These are phyloP conservation scores for Diloba caeruleocephala DNA, from an alignment of 2,888 invertebrate species.

Conservation along the genomic window DNA sequence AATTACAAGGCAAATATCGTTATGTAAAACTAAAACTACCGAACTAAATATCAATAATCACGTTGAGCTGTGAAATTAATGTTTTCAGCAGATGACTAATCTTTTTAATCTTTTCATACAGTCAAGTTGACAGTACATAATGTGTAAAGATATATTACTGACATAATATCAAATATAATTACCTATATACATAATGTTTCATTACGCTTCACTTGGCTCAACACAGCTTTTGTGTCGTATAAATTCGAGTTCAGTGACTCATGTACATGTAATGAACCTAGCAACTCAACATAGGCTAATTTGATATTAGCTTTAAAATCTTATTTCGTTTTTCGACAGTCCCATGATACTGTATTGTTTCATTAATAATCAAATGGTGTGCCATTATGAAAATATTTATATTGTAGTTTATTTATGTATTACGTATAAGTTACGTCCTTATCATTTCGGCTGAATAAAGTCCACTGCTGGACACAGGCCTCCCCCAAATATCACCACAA, in stretches of 20 bases:
- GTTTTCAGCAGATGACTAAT: slow-evolving; percentile 21
- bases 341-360: slow-evolving; percentile 32
- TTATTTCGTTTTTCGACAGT: slow-evolving; percentile 29
- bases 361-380: slow-evolving; percentile 14
- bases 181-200: slow-evolving; percentile 28
- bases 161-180: slow-evolving; percentile 41
- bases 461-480: too few relatives aligned
- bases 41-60: too few relatives aligned
- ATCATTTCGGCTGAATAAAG: too few relatives aligned
- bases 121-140: slow-evolving; percentile 12
- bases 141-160: slow-evolving; percentile 28
- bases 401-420: too few relatives aligned
- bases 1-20: slow-evolving; percentile 9
- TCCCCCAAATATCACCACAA: too few relatives aligned
- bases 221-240: slow-evolving; percentile 44
- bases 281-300: slow-evolving; percentile 36
- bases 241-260: slow-evolving; percentile 49
- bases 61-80: slow-evolving; percentile 1
- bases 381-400: too few relatives aligned
- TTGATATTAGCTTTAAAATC: slow-evolving; percentile 35
- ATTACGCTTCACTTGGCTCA: slow-evolving; percentile 47
- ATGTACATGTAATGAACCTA: slow-evolving; percentile 34
- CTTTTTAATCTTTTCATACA: slow-evolving; percentile 7
- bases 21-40: too few relatives aligned
- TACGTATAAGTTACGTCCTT: too few relatives aligned